Evolutionary conservation across 2,113 vertebrate species (phyloP), one percentile per base, ranked within the genome.

Genomic region (Marcusenius ussheri): DNA sequence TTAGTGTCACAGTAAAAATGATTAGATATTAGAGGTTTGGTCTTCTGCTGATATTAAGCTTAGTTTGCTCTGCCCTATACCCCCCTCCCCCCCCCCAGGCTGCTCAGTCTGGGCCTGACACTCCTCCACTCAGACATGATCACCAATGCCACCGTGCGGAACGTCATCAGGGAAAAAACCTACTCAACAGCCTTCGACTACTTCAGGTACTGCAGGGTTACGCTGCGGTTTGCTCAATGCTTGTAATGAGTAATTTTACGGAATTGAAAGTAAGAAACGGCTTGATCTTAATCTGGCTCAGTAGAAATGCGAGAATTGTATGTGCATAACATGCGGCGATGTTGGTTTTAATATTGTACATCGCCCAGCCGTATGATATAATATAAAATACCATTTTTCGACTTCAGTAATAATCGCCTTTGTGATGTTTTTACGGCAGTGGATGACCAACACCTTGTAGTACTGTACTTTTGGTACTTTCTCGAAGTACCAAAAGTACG

Each of bases 111-210:
- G 3, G 98, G 98, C 1, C 95, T 99, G 90, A 97, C 97, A 74
- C 94, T 99, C n/a, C 95, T 99, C 10, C 98, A 99, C 42, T 97
- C 98, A 17, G 98, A 99, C 86, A 97, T 99, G 42, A 96, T 99
- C 93, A 97, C 97, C 83, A 99, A 98, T 9, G 96, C 98, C 91
- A 99, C 98, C 45, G 97, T 98, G 91, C 97, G 98, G 91, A 99
- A 99, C 0, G 97, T 99, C 85, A 97, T 99, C 50, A 95, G 98
- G 45, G 98, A 99, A 92, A 99, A 99, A 95, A 97, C 99, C 92
- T 99, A 99, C 91, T 99, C 98, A 2, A 98, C 98, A 0, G 97
- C 98, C n/a, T 99, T 99, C 91, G 98, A 99, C 94, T 99, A 99
- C 93, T 99, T 99, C 95, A 98, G 98, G 98, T 99, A 94, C 4